Evolutionary conservation across 2,113 vertebrate species (phyloP), one percentile per base, ranked within the genome.

Genomic region (Arenaria interpres): DNA sequence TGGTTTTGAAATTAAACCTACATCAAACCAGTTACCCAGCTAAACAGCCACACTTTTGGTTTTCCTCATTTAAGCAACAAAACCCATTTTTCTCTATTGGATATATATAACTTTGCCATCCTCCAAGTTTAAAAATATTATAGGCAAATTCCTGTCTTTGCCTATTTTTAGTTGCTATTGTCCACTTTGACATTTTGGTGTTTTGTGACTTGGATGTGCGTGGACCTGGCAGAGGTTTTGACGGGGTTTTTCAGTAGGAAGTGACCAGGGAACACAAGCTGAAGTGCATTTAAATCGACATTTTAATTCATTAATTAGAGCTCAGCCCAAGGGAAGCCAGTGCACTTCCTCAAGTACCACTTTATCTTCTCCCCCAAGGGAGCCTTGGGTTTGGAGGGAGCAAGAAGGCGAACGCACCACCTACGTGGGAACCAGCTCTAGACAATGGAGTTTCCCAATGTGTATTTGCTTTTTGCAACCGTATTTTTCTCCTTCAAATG

Each of bases 141-240:
- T 72, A 91, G 95, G 94, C 90, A 96, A 94, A 96, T 94, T 97
- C 98, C 97, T 95, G 96, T 93, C 89, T 88, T 72, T 22, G 84
- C 94, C 76, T 98, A 98, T 98, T 98, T 98, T 98, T 98, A 98
- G 98, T 60, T 54, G 45, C 97, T 64, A 98, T 98, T 98, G 98
- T 98, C 95, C 68, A 21, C 76, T 72, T 53, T 75, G 95, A 90
- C 41, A 17, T 91, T 94, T 94, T 76, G 77, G 85, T 85, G 82
- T 39, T 30, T 10, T 4, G 24, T 9, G 80, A 89, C 60, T 74
- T 35, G 90, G 89, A 94, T 77, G 35, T 7, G 3, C 15, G 3
- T 53, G 88, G 85, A 27, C 21, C 80, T 67, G 83, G 84, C 79
- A 85, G 87, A 57, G 67, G 64, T 56, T 96, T 90, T 78, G 62